phyloP scores from a whole-genome alignment of 2,113 vertebrate genomes.

The Zingel zingel region DNA sequence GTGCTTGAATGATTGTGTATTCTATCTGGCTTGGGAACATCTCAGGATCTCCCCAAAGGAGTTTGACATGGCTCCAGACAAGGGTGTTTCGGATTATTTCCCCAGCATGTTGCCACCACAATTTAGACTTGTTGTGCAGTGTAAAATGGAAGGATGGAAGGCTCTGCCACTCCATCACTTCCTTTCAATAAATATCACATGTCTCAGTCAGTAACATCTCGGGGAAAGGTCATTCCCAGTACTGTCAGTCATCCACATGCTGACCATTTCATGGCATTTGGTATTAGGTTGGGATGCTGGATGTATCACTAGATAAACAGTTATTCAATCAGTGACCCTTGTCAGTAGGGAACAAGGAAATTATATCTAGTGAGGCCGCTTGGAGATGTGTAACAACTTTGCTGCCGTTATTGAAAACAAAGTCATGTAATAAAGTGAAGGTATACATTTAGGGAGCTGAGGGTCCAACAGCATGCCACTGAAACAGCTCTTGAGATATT shows the following conservation, averaged over 20 bases:
- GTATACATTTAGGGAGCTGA: not conserved
- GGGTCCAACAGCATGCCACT: slow-evolving; percentile 5
- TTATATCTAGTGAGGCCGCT: not conserved
- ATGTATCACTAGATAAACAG: slow-evolving; percentile 5
- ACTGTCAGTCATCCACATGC: not conserved
- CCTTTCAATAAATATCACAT: not conserved
- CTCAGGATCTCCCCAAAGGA: not conserved
- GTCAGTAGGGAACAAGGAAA: not conserved
- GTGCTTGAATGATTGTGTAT: slow-evolving; percentile 1
- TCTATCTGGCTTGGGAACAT: not conserved
- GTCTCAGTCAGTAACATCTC: not conserved
- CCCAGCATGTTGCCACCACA: not conserved
- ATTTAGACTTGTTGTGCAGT: not conserved
- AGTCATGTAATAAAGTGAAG: not conserved
- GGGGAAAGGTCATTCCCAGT: not conserved
- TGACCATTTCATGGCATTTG: not conserved
- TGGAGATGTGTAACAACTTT: not conserved
- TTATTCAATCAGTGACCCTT: slow-evolving; percentile 9
- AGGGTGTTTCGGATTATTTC: not conserved
- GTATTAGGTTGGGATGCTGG: not conserved
- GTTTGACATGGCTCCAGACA: not conserved
- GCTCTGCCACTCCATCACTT: not conserved
- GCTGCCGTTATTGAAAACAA: not conserved
- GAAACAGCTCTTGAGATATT: slow-evolving; percentile 7
- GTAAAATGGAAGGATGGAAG: not conserved